These are phyloP conservation scores for Oligia fasciuncula DNA, from an alignment of 2,888 invertebrate genomes.

Conservation along the genomic window DNA sequence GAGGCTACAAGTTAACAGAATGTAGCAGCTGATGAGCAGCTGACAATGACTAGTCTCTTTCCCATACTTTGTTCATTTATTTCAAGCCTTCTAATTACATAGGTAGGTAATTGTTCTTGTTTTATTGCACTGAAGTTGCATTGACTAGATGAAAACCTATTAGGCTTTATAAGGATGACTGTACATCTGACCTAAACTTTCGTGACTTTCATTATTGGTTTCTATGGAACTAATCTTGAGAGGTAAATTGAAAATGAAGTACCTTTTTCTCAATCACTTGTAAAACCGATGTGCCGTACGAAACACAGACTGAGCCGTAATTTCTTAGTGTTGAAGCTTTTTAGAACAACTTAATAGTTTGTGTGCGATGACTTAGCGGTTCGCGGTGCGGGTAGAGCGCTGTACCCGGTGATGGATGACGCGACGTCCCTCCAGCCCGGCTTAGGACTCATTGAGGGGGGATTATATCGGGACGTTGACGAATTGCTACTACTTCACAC, in stretches of 20 bases:
- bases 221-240: slow-evolving; percentile 19
- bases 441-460: slow-evolving; percentile 87
- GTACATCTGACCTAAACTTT: slow-evolving; percentile 12
- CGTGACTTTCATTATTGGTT: slow-evolving; percentile 17
- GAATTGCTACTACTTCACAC: slow-evolving; percentile 84
- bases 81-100: slow-evolving; percentile 19
- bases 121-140: slow-evolving; percentile 29
- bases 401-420: slow-evolving; percentile 85
- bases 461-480: slow-evolving; percentile 88
- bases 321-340: slow-evolving; percentile 64
- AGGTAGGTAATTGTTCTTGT: not conserved
- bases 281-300: slow-evolving; percentile 23
- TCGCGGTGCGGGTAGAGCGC: slow-evolving; percentile 68
- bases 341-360: slow-evolving; percentile 73
- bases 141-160: slow-evolving; percentile 19
- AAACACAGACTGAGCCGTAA: slow-evolving; percentile 38
- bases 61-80: slow-evolving; percentile 33
- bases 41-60: slow-evolving; percentile 34
- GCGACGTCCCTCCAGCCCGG: slow-evolving; percentile 82
- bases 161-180: slow-evolving; percentile 20
- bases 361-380: slow-evolving; percentile 76
- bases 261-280: slow-evolving; percentile 38
- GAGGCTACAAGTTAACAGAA: not conserved
- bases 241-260: slow-evolving; percentile 25
- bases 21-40: slow-evolving; percentile 26